Conservation (phyloP, 2,888 invertebrate species). For the Aromia moschata region DNA sequence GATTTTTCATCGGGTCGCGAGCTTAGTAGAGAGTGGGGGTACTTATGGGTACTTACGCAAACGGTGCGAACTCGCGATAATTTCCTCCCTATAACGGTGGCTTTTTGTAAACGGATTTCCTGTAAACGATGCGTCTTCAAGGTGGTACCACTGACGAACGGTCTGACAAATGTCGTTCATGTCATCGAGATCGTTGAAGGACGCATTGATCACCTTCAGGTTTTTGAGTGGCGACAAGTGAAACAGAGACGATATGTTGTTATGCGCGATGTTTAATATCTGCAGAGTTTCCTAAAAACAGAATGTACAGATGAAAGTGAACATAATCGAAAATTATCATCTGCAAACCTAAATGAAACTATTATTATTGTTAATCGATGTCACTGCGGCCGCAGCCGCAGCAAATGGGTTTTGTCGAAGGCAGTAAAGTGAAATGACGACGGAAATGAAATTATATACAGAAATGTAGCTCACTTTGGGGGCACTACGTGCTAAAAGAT, state of each 20-base stretch:
- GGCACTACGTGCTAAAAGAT: too few relatives aligned
- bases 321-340: too few relatives aligned
- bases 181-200: constrained; percentile 68
- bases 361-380: too few relatives aligned
- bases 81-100: constrained; percentile 73
- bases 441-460: too few relatives aligned
- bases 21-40: too few relatives aligned
- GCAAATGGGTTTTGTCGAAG: too few relatives aligned
- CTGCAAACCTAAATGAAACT: too few relatives aligned
- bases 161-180: constrained; percentile 67
- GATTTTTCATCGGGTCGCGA: too few relatives aligned
- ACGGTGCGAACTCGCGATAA: constrained; percentile 70
- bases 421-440: too few relatives aligned
- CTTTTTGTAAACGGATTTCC: constrained; percentile 73
- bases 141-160: constrained; percentile 66
- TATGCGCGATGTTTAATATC: constrained; percentile 72
- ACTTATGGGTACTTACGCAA: constrained; percentile 64
- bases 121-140: constrained; percentile 68
- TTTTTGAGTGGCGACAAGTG: constrained; percentile 66
- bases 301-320: too few relatives aligned
- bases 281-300: constrained; percentile 67
- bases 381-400: too few relatives aligned
- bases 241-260: constrained; percentile 68
- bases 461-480: too few relatives aligned
- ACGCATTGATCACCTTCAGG: constrained; percentile 68